These are phyloP conservation scores for Siniperca obscura DNA, from an alignment of 2,797 vertebrate genomes.

Conservation along the genomic window DNA sequence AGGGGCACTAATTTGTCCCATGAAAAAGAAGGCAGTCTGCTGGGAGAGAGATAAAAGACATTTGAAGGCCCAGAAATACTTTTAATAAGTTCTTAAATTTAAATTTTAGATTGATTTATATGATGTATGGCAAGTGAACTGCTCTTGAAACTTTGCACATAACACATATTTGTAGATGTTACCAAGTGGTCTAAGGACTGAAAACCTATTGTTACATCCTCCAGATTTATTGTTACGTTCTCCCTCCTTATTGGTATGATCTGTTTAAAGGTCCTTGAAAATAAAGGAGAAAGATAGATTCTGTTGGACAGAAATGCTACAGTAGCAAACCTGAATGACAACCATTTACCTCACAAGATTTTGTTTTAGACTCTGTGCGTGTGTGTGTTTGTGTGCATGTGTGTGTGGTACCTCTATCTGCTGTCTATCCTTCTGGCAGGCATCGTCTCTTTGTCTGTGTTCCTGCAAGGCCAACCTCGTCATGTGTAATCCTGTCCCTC, in stretches of 20 bases:
- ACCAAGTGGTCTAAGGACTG: constrained; percentile 40
- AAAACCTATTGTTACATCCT: constrained; percentile 51
- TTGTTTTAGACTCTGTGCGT: constrained; percentile 40
- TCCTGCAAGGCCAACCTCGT: constrained; percentile 79
- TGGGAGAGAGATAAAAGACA: constrained; percentile 81
- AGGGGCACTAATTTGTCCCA: constrained; percentile 85
- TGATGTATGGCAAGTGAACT: constrained; percentile 56
- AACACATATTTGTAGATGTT: constrained; percentile 55
- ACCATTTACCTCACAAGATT: constrained; percentile 69
- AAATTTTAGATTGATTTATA: constrained; percentile 79
- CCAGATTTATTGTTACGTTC: constrained; percentile 65
- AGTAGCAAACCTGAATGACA: constrained; percentile 78
- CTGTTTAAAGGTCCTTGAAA: constrained; percentile 81
- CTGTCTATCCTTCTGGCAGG: constrained; percentile 68
- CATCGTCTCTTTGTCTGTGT: constrained; percentile 75
- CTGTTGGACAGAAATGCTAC: constrained; percentile 72
- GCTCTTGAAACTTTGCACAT: constrained; percentile 63
- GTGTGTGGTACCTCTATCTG: constrained; percentile 27
- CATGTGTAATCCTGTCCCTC: constrained; percentile 79
- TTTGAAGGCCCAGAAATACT: constrained; percentile 79
- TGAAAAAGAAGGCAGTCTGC: constrained; percentile 80
- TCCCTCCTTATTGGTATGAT: constrained; percentile 74
- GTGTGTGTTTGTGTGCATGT: constrained; percentile 19
- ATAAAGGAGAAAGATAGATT: constrained; percentile 77
- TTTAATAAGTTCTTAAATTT: constrained; percentile 73